Percentiles rank a stretch among this genome's conserved stretches.
phyloP scores from a whole-genome alignment of 2,888 invertebrate genomes.

The Gordius sp. region DNA sequence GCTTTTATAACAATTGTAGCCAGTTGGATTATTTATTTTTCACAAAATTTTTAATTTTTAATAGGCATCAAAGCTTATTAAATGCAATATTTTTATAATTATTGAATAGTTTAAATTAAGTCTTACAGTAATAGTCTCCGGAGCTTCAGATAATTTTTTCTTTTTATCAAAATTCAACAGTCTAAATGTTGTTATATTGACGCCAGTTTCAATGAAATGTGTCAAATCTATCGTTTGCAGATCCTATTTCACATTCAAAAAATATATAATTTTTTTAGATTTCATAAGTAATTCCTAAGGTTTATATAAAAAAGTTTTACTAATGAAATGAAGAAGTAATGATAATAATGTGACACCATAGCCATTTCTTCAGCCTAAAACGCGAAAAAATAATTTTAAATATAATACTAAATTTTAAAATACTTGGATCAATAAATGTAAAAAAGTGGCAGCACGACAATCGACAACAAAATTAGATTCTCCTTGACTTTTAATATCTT shows the following conservation, averaged over 20 bases:
- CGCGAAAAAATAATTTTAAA: constrained; percentile 1
- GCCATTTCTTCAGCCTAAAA: constrained; percentile 17
- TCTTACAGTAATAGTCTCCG: no score
- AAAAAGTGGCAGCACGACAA: background rate
- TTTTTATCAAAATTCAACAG: background rate
- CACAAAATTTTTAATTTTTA: no score
- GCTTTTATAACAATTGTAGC: no score
- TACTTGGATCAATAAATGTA: background rate
- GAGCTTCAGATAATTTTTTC: background rate
- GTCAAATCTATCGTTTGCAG: constrained; percentile 2
- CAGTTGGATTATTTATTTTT: no score
- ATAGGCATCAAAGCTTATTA: no score
- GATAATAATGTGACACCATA: constrained; percentile 19
- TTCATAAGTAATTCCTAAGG: no score
- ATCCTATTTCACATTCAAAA: background rate
- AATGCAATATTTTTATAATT: no score
- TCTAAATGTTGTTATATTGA: constrained; percentile 11
- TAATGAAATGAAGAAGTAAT: constrained; percentile 19
- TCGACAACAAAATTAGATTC: constrained; percentile 15
- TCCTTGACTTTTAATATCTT: constrained; percentile 9
- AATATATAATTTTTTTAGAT: background rate
- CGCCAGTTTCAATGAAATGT: background rate
- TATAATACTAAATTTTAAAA: background rate
- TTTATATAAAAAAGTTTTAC: constrained; percentile 18
- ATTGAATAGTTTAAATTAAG: no score